Percentiles rank a stretch among this genome's conserved stretches.
Conservation (phyloP, 2,888 invertebrate species). For the Petrophora chlorosata region DNA sequence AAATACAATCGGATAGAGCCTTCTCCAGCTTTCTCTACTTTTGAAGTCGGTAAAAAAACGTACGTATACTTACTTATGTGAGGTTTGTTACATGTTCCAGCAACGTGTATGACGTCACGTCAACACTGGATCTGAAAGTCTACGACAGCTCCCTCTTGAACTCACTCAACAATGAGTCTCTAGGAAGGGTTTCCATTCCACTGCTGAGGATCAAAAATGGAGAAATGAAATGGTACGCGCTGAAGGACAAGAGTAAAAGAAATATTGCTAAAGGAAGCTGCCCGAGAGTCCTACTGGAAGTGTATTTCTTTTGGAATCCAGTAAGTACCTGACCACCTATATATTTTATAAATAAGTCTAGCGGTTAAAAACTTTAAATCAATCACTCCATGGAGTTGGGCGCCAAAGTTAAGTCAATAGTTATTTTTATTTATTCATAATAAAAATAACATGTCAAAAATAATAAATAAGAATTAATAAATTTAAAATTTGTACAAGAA, state of each 20-base stretch:
- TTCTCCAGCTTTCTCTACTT: too few species aligned
- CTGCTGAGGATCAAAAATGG: slow-evolving; percentile 61
- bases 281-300: slow-evolving; percentile 66
- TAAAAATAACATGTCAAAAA: too few species aligned
- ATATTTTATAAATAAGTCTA: too few species aligned
- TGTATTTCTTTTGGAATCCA: slow-evolving; percentile 69
- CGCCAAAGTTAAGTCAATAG: too few species aligned
- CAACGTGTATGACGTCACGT: slow-evolving; percentile 69
- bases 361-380: too few species aligned
- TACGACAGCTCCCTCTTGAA: slow-evolving; percentile 60
- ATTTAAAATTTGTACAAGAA: too few species aligned
- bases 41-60: too few species aligned
- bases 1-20: too few species aligned
- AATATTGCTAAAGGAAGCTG: slow-evolving; percentile 67
- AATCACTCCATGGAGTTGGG: too few species aligned
- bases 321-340: slow-evolving; percentile 49
- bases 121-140: slow-evolving; percentile 65
- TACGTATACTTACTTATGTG: too few species aligned
- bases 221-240: slow-evolving; percentile 65
- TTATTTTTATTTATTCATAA: too few species aligned
- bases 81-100: slow-evolving; percentile 53
- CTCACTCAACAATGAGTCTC: slow-evolving; percentile 48
- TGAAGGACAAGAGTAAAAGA: slow-evolving; percentile 63
- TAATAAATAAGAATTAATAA: too few species aligned
- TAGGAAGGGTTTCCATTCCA: slow-evolving; percentile 70